Percentiles rank a stretch among this genome's conserved stretches.
phyloP scores from a whole-genome alignment of 2,113 vertebrate species.

The Rhinoderma darwinii region DNA sequence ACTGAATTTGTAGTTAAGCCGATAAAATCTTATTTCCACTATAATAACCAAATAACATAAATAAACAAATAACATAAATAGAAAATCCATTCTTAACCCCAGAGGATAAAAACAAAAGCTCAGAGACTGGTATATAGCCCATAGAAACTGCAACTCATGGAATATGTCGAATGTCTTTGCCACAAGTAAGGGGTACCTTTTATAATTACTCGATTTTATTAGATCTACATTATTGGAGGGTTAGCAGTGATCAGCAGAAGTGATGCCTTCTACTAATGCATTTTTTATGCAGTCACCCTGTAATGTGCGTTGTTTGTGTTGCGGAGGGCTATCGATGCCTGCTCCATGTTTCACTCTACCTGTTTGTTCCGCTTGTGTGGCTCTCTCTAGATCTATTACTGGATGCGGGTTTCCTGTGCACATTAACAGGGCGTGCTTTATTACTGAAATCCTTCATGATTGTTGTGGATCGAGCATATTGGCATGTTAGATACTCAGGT shows the following conservation, averaged over 20 bases:
- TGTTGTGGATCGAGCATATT: slow-evolving; percentile 46
- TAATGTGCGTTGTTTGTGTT: slow-evolving; percentile 44
- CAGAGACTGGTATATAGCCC: background rate
- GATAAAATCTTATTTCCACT: no score
- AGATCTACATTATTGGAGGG: slow-evolving; percentile 22
- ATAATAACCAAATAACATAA: no score
- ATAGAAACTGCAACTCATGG: background rate
- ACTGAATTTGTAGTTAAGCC: no score
- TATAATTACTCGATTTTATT: background rate
- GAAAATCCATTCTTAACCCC: background rate
- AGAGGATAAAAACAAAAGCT: background rate
- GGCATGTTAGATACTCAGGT: slow-evolving; percentile 43
- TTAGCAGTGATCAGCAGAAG: slow-evolving; percentile 26
- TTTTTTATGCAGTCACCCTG: background rate
- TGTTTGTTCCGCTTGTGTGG: slow-evolving; percentile 44
- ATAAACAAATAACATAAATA: no score
- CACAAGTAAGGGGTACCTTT: background rate
- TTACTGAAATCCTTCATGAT: slow-evolving; percentile 43
- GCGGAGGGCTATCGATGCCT: slow-evolving; percentile 17
- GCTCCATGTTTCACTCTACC: slow-evolving; percentile 31
- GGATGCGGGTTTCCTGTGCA: slow-evolving; percentile 1
- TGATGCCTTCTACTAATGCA: slow-evolving; percentile 3
- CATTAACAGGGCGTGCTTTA: slow-evolving; percentile 46
- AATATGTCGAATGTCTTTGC: background rate
- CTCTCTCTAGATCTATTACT: slow-evolving; percentile 29